Evolutionary conservation across 37 sponge, comb jelly and placozoan species (phyloP).

Genomic region (Diacarnus erythraeanus): DNA sequence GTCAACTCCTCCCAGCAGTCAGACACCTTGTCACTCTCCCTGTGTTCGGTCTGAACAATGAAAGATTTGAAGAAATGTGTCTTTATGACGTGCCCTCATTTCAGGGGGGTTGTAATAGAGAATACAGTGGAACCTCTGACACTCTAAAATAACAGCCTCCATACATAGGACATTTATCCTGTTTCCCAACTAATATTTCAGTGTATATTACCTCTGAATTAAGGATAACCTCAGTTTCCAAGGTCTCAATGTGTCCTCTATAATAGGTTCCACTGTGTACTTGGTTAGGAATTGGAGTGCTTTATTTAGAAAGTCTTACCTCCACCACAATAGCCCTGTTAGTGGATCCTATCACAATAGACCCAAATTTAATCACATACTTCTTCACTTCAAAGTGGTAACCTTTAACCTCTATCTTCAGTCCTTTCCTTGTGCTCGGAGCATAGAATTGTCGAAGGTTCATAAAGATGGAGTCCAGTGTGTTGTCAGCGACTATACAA

Average conservation of each 20-base stretch:
- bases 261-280: too few relatives aligned
- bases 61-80: neutral
- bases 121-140: too few relatives aligned
- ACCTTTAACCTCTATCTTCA: conserved; percentile 70
- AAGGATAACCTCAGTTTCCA: too few relatives aligned
- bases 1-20: conserved; percentile 54
- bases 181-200: neutral
- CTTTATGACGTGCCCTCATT: too few relatives aligned
- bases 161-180: too few relatives aligned
- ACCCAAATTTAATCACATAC: conserved; percentile 61
- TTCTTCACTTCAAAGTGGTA: conserved; percentile 25
- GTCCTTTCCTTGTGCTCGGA: conserved; percentile 37
- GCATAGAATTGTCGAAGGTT: conserved; percentile 61
- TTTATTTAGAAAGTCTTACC: conserved; percentile 34
- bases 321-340: conserved; percentile 69
- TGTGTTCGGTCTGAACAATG: conserved; percentile 33
- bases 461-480: conserved; percentile 61
- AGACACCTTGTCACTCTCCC: conserved; percentile 7
- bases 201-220: too few relatives aligned
- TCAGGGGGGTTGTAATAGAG: too few relatives aligned
- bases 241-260: neutral
- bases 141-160: too few relatives aligned
- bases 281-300: neutral
- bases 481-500: conserved; percentile 67
- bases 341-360: conserved; percentile 46